These are phyloP conservation scores for Pseudomyrmex cubaensis DNA, from an alignment of 1,140 invertebrate genomes.

Conservation along the genomic window DNA sequence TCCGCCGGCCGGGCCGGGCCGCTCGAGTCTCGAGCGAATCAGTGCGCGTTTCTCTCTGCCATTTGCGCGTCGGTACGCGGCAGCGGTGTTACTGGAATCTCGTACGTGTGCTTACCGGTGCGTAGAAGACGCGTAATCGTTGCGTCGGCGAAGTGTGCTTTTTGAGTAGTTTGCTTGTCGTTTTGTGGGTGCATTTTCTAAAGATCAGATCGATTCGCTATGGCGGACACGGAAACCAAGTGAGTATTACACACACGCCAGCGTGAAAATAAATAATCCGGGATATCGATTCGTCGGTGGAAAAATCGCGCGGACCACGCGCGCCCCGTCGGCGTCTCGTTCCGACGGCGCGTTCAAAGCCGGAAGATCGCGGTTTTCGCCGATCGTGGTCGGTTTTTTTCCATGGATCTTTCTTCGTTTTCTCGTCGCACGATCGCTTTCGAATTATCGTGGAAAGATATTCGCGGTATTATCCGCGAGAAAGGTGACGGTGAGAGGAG, in stretches of 20 bases:
- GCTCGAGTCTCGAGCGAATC: conserved; percentile 78
- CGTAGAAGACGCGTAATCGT: conserved; percentile 67
- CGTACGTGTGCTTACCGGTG: conserved; percentile 72
- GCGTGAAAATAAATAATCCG: conserved; percentile 39
- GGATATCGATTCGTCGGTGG: conserved; percentile 58
- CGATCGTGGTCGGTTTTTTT: neutral
- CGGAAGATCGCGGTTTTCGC: neutral
- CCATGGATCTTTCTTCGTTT: neutral
- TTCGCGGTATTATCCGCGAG: neutral
- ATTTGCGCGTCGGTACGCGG: conserved; percentile 83
- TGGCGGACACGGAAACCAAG: conserved; percentile 83
- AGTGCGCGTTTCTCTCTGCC: conserved; percentile 80
- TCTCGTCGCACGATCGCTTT: conserved; percentile 25
- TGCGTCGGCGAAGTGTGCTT: conserved; percentile 47
- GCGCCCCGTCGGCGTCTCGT: conserved; percentile 36
- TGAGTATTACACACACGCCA: conserved; percentile 72
- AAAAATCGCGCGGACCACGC: conserved; percentile 56
- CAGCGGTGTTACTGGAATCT: conserved; percentile 77
- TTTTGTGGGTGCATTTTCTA: conserved; percentile 48
- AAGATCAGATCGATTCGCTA: conserved; percentile 72
- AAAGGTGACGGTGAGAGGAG: conserved; percentile 64
- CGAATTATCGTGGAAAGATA: conserved; percentile 27
- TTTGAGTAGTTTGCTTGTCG: conserved; percentile 26
- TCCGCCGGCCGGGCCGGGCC: conserved; percentile 80
- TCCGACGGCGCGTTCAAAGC: neutral